Evolutionary conservation across 2,888 invertebrate species (phyloP), one percentile per base, ranked within the genome.

Genomic region (Melieria omissa): DNA sequence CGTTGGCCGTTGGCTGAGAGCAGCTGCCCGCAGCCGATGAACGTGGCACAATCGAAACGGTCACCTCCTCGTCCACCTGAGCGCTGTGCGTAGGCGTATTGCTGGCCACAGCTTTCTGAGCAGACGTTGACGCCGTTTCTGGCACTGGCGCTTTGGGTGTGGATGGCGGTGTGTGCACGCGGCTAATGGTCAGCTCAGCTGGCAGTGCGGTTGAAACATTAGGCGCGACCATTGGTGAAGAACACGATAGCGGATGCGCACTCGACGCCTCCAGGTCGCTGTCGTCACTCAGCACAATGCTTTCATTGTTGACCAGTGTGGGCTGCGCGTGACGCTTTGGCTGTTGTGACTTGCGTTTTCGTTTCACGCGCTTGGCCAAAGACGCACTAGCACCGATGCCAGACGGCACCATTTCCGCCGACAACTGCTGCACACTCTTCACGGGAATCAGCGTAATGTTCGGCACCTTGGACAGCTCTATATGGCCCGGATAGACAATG

Each of bases 21-120:
- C 82, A 83, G 29, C 76, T 78, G 72, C 80, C 83, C 47, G 80
- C 80, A 10, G 82, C 80, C 7, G 81, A 75, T 14, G 76, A 79
- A 29, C 84, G 84, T 42, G 84, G 84, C 67, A 84, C 84, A 67
- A 84, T 65, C 8, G 84, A 84, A 6, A 84, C 85, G 2, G 84
- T 85, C 0, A 84, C 85, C 67, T 84, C 84, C 71, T 84, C 84
- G 29, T 83, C 77, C 5, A 80, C 79, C 52, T 83, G 76, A n/a
- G 76, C 73, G 57, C 72, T 76, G 62, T 69, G 58, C 54, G 71
- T 70, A 10, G 73, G 72, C 29, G 29, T 29, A 29, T 29, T 29
- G 29, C 29, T 67, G 70, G 72, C 67, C 70, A 65, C 69, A 70
- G 70, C 62, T 72, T 49, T 54, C 65, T 62, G 10, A 0, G 29